These are phyloP conservation scores for Hoplodrina blanda DNA, from an alignment of 2,888 invertebrate genomes.

Conservation along the genomic window DNA sequence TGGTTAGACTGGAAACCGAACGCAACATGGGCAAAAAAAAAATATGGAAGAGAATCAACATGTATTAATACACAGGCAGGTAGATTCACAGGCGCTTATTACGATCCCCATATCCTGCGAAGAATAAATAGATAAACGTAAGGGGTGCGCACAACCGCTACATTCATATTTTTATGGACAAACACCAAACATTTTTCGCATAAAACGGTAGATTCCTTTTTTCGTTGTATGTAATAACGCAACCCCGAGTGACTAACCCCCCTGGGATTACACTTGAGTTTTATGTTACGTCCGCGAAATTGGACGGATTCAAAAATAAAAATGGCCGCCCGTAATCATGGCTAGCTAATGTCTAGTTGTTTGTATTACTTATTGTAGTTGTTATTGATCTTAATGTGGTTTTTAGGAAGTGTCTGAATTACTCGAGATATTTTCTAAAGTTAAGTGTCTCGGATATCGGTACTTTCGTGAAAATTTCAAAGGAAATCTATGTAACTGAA, in stretches of 20 bases:
- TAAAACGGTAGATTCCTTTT: conserved; percentile 71
- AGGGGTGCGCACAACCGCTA: conserved; percentile 56
- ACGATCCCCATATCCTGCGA: conserved; percentile 56
- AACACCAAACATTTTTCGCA: conserved; percentile 69
- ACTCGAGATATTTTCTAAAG: too few relatives aligned
- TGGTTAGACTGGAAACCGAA: conserved; percentile 18
- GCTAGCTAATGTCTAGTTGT: conserved; percentile 55
- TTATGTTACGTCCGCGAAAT: conserved; percentile 75
- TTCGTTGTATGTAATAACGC: conserved; percentile 71
- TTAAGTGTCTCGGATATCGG: too few relatives aligned
- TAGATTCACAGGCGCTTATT: conserved; percentile 46
- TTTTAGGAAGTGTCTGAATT: too few relatives aligned
- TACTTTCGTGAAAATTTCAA: too few relatives aligned
- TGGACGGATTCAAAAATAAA: conserved; percentile 76
- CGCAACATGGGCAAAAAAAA: conserved; percentile 14
- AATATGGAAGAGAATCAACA: conserved; percentile 32
- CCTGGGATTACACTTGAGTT: conserved; percentile 73
- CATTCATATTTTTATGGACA: conserved; percentile 68
- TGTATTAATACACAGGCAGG: conserved; percentile 21
- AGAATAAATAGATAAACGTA: conserved; percentile 45
- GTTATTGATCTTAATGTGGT: conserved; percentile 1
- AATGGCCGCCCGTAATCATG: conserved; percentile 66
- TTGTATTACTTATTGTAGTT: conserved; percentile 25
- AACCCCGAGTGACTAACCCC: conserved; percentile 73
- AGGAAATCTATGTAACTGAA: neutral